Evolutionary conservation across 2,113 vertebrate species (phyloP), one percentile per base, ranked within the genome.

Genomic region (Heptranchias perlo): DNA sequence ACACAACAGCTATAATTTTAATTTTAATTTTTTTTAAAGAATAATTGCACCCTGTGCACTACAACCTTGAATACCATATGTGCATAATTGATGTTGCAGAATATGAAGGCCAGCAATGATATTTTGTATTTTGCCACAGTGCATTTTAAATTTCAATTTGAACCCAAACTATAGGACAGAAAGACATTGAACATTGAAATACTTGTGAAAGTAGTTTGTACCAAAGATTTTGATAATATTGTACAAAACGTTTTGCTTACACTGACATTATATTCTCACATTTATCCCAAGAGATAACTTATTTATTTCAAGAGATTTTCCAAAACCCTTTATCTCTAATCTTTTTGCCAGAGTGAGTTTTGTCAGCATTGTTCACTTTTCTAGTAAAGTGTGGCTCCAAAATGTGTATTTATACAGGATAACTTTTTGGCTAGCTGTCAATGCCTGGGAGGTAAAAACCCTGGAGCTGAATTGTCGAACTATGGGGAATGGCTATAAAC

Each of bases 381-480:
- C 31, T 23, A 23, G 35, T 93, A 44, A 93, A 93, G 23, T 93
- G 58, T 93, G 65, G 64, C 64, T 69, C 64, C 47, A 47, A 95
- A 95, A 93, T 93, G 89, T 93, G 35, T 52, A 47, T 7, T 95
- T 67, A 16, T 49, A 69, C 3, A 52, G 94, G 73, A 95, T 95
- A 47, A 67, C 39, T 1, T 69, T 67, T 69, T 52, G 94, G 65
- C 89, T 62, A 21, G 35, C 89, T 44, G 35, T 62, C 64, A 52
- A 49, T 69, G 94, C 47, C 94, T 69, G 39, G 65, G 94, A 95
- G 94, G 47, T 95, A 67, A 67, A 95, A 95, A 52, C 47, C 47
- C 65, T 73, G 13, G 94, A 13, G 44, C 65, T 47, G 65, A 94
- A 95, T 73, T 31, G 13, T 67, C 94, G 73, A 69, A 94, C 39